These are phyloP conservation scores for Synergus laeviventris DNA, from an alignment of 2,888 invertebrate genomes.

Conservation along the genomic window DNA sequence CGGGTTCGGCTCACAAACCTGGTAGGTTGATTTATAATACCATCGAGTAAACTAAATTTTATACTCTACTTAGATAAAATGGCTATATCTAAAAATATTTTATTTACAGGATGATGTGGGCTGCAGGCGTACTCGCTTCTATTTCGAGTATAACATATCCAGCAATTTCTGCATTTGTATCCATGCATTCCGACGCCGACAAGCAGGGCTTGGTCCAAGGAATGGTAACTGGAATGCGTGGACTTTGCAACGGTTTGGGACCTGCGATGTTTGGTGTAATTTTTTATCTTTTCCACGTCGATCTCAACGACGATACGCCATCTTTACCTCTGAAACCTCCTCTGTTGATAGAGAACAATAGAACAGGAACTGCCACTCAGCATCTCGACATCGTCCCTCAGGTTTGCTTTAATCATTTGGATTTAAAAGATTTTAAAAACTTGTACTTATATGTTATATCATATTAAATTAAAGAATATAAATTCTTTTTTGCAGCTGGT, in stretches of 20 bases:
- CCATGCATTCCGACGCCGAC: slow-evolving; percentile 97
- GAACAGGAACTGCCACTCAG: slow-evolving; percentile 74
- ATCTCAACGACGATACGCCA: slow-evolving; percentile 87
- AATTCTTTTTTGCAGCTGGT: slow-evolving; percentile 77
- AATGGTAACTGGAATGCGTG: slow-evolving; percentile 99
- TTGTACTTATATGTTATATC: background rate
- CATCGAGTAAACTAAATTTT: background rate
- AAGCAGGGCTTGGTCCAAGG: slow-evolving; percentile 98
- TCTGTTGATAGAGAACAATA: slow-evolving; percentile 76
- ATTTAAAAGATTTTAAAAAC: background rate
- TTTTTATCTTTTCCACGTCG: slow-evolving; percentile 98
- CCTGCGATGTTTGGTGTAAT: slow-evolving; percentile 99
- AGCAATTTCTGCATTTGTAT: slow-evolving; percentile 98
- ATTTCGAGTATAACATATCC: slow-evolving; percentile 98
- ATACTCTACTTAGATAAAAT: background rate
- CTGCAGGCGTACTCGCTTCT: slow-evolving; percentile 96
- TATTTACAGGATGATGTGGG: slow-evolving; percentile 96
- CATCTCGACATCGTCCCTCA: slow-evolving; percentile 78
- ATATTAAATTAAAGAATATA: slow-evolving; percentile 8
- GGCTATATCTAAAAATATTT: background rate
- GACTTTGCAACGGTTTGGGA: slow-evolving; percentile 97
- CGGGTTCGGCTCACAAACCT: slow-evolving; percentile 96
- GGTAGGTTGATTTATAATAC: slow-evolving; percentile 78
- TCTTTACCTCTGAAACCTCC: slow-evolving; percentile 68
- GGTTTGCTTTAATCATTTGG: slow-evolving; percentile 61